phyloP scores from a whole-genome alignment of 2,797 vertebrate genomes.

The Varecia variegata region DNA sequence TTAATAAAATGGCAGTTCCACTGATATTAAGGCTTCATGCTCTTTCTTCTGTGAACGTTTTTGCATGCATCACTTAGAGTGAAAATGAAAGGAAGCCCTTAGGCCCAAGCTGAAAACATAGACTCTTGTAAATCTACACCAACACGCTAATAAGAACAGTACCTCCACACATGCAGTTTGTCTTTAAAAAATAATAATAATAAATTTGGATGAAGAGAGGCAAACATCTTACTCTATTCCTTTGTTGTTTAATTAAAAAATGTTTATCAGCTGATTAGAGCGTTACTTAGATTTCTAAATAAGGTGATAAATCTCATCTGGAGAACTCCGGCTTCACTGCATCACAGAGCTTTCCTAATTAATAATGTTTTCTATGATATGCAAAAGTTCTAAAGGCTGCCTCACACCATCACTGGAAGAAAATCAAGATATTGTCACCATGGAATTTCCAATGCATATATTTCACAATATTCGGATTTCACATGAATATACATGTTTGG shows the following conservation, averaged over 20 bases:
- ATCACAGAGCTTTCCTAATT: neutral
- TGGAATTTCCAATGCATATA: neutral
- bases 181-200: neutral
- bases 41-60: constrained; percentile 61
- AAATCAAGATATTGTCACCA: neutral
- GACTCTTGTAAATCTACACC: neutral
- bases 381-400: neutral
- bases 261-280: constrained; percentile 35
- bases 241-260: constrained; percentile 44
- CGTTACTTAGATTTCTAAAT: constrained; percentile 30
- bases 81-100: constrained; percentile 59
- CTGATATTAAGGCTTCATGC: constrained; percentile 31
- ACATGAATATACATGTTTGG: neutral
- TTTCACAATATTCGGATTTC: neutral
- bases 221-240: neutral
- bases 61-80: constrained; percentile 41
- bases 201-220: neutral
- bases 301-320: neutral
- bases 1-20: constrained; percentile 43
- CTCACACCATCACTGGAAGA: neutral
- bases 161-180: neutral
- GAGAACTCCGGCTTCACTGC: neutral
- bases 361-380: neutral
- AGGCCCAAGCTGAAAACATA: neutral
- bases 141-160: neutral